Evolutionary conservation across 1,140 invertebrate species (phyloP).

Genomic region (Drosophila leontia): DNA sequence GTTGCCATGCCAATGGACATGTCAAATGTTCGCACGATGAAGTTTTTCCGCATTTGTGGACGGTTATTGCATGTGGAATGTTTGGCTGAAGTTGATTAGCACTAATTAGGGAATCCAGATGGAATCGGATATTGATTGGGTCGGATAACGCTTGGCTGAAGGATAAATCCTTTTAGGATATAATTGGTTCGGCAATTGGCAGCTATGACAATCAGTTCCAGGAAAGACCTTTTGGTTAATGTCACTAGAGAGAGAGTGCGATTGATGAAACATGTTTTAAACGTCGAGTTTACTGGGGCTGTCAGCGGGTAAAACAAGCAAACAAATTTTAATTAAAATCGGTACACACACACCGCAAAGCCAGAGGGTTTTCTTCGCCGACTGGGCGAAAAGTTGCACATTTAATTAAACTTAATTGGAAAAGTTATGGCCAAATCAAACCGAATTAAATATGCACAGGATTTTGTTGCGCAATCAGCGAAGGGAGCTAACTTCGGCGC

Average conservation of each 20-base stretch:
- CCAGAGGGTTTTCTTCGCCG: conserved; percentile 17
- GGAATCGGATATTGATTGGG: conserved; percentile 45
- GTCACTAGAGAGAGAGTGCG: background rate
- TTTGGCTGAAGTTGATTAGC: conserved; percentile 51
- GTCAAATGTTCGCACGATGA: conserved; percentile 28
- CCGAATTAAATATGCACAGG: conserved; percentile 78
- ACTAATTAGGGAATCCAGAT: conserved; percentile 40
- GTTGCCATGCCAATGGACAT: conserved; percentile 44
- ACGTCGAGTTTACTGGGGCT: conserved; percentile 13
- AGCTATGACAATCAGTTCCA: conserved; percentile 40
- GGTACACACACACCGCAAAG: conserved; percentile 25
- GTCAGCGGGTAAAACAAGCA: conserved; percentile 46
- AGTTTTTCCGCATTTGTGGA: conserved; percentile 39
- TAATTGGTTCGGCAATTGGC: conserved; percentile 43
- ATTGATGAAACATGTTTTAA: conserved; percentile 26
- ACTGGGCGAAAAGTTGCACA: conserved; percentile 53
- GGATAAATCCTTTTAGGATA: conserved; percentile 42
- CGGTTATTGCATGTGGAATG: conserved; percentile 30
- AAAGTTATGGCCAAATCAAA: conserved; percentile 79
- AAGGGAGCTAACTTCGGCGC: conserved; percentile 31
- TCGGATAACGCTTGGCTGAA: conserved; percentile 39
- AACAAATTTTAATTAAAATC: conserved; percentile 66
- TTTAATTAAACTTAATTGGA: conserved; percentile 81
- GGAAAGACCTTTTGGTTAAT: background rate
- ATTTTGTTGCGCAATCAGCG: conserved; percentile 65